Evolutionary conservation across 2,113 vertebrate species (phyloP), one percentile per base, ranked within the genome.

Genomic region (Glaucomys volans): DNA sequence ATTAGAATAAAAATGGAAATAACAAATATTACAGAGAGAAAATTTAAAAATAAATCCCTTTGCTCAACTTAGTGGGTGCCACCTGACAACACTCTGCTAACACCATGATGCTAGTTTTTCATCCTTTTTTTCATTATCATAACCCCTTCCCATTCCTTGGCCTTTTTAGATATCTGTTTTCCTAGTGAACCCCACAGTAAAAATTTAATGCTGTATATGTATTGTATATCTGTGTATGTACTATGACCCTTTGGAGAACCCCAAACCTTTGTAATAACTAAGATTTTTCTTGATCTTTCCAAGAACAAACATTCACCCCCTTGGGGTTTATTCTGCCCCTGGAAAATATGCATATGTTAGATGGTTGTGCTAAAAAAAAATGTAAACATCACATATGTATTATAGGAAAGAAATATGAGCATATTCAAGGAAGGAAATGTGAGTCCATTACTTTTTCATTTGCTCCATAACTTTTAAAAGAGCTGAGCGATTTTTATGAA

Each of bases 361-460:
- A 84, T 71, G n/a, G n/a, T 83, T 92, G 16, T 83, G 32, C 24
- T 72, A 62, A 64, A 62, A 92, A 71, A 44, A 28, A 57, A 62
- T 86, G 28, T 87, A 76, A 84, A 94, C 24, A 90, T 57, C 42
- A 72, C 18, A 30, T 54, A 69, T 42, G 17, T 52, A n/a, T 89
- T 85, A 75, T 84, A 87, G 44, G 11, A 95, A 74, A 89, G 42
- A 94, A 82, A 96, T 76, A 1, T 37, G 64, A 4, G 32, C 52
- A 62, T 24, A 62, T 62, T 62, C 59, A 92, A 84, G 59, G 24
- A 95, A 79, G 86, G 57, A 95, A 82, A 97, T 76, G 1, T 44
- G 64, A 95, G n/a, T 71, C 3, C 37, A 90, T 66, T 96, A 54
- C 8, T 66, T 85, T 95, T 95, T 96, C 35, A 84, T 96, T 95